These are phyloP conservation scores for Holocentrus rufus DNA, from an alignment of 2,797 vertebrate genomes.

Conservation along the genomic window DNA sequence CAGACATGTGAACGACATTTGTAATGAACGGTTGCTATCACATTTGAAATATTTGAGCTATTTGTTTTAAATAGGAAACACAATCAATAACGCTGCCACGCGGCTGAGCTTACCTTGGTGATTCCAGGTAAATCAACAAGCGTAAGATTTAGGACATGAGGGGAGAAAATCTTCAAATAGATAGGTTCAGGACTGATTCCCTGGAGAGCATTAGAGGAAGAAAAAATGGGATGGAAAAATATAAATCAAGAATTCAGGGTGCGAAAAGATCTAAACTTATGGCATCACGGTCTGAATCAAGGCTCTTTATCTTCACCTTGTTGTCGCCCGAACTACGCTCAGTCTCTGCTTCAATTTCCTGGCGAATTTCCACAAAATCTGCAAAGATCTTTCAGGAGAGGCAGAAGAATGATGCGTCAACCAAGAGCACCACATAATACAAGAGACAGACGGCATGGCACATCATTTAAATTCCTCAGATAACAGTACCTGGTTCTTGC, in stretches of 20 bases:
- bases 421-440: not conserved
- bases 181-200: slow-evolving; percentile 85
- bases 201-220: slow-evolving; percentile 57
- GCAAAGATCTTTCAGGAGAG: slow-evolving; percentile 77
- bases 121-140: slow-evolving; percentile 89
- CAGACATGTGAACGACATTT: slow-evolving; percentile 8
- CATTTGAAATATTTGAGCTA: too few relatives aligned
- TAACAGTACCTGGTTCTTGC: slow-evolving; percentile 84
- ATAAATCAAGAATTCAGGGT: slow-evolving; percentile 1
- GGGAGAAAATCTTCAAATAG: slow-evolving; percentile 86
- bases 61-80: too few relatives aligned
- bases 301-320: slow-evolving; percentile 75
- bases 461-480: slow-evolving; percentile 7
- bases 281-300: not conserved
- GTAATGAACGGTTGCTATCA: slow-evolving; percentile 3
- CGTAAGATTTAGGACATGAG: slow-evolving; percentile 86
- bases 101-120: slow-evolving; percentile 80
- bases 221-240: not conserved
- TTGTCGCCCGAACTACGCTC: slow-evolving; percentile 81
- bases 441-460: not conserved
- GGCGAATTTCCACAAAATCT: slow-evolving; percentile 83
- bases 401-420: slow-evolving; percentile 22
- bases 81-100: slow-evolving; percentile 14
- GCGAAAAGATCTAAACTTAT: slow-evolving; percentile 23
- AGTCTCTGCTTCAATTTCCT: slow-evolving; percentile 85